A percentile compares a stretch with the other conserved stretches of the same genome.
Evolutionary conservation across 2,797 vertebrate genomes (phyloP).

Genomic region (Lepus oiostolus): DNA sequence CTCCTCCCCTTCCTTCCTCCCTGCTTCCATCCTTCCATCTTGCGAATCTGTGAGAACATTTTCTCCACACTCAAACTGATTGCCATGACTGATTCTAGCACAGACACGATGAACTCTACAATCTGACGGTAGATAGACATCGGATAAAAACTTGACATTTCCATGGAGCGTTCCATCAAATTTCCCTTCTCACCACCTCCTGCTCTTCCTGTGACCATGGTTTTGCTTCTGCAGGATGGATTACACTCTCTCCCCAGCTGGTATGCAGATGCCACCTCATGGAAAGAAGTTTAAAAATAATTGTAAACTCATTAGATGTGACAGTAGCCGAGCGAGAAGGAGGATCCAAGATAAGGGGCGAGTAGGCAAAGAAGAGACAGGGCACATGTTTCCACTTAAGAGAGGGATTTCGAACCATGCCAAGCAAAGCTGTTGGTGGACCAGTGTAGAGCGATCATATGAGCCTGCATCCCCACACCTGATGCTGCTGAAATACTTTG

Average conservation of each 20-base stretch:
- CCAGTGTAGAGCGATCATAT: not conserved
- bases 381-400: not conserved
- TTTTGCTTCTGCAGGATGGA: constrained; percentile 46
- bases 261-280: constrained; percentile 53
- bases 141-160: constrained; percentile 41
- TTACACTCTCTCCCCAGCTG: not conserved
- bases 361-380: not conserved
- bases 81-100: not conserved
- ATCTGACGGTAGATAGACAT: not conserved
- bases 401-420: constrained; percentile 22
- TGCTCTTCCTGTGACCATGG: constrained; percentile 44
- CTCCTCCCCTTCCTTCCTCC: no score
- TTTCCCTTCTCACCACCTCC: constrained; percentile 9
- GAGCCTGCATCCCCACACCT: not conserved
- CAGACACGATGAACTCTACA: not conserved
- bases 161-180: not conserved
- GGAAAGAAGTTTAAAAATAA: constrained; percentile 81
- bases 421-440: not conserved
- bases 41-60: not conserved
- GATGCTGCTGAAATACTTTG: constrained; percentile 15
- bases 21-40: not conserved
- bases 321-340: not conserved
- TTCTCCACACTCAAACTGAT: not conserved
- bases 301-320: constrained; percentile 54
- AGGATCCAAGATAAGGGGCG: not conserved